A percentile compares a stretch with the other conserved stretches of the same genome.
Evolutionary conservation across 2,113 vertebrate genomes (phyloP).

Genomic region (Brachyhypopomus gauderio): DNA sequence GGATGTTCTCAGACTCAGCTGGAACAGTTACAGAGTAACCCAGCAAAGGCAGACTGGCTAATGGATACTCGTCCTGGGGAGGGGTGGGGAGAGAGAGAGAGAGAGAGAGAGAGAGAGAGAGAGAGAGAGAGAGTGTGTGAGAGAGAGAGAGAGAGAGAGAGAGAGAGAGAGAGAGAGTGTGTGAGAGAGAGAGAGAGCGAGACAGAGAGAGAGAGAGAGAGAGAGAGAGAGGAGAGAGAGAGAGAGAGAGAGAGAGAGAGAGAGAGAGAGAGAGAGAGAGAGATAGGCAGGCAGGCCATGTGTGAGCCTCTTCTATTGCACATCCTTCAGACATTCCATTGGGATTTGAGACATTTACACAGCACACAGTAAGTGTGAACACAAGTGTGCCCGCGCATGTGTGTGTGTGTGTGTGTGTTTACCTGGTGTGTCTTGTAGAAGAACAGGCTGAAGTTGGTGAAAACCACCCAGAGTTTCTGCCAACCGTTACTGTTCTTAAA

Average conservation of each 20-base stretch:
- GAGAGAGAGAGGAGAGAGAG: background rate
- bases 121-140: too few species aligned
- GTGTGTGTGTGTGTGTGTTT: slow-evolving; percentile 41
- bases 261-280: background rate
- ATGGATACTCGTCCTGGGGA: slow-evolving; percentile 91
- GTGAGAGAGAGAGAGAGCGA: too few species aligned
- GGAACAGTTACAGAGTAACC: slow-evolving; percentile 95
- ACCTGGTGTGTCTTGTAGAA: slow-evolving; percentile 99
- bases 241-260: background rate
- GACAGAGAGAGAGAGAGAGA: background rate
- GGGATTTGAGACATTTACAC: slow-evolving; percentile 42
- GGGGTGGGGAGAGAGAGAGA: background rate
- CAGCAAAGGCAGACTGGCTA: slow-evolving; percentile 94
- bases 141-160: background rate
- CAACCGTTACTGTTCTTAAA: slow-evolving; percentile 99
- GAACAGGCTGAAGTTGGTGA: slow-evolving; percentile 98
- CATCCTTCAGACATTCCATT: slow-evolving; percentile 58
- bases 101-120: too few species aligned
- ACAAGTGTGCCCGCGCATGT: background rate
- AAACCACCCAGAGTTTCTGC: slow-evolving; percentile 99
- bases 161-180: background rate
- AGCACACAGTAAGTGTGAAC: slow-evolving; percentile 13
- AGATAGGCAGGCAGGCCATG: background rate
- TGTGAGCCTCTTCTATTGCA: background rate
- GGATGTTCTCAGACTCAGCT: slow-evolving; percentile 91